Evolutionary conservation across 2,797 vertebrate species (phyloP), one percentile per base, ranked within the genome.

Genomic region (Delichon dasypus): DNA sequence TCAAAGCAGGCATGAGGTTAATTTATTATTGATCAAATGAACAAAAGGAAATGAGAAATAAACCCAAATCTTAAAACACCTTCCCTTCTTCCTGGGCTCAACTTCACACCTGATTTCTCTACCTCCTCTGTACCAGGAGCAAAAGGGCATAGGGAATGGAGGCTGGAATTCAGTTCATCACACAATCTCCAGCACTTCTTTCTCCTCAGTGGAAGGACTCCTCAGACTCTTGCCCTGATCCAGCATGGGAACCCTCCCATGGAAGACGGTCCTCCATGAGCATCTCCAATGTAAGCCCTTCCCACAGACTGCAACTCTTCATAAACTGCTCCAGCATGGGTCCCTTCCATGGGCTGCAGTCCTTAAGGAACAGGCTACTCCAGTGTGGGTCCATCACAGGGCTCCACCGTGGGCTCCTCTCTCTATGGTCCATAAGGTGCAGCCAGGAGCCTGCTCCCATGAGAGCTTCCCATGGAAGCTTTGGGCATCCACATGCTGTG

Each of bases 301-400:
- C 25, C 62, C 26, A 42, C 1, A 11, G 30, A 19, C 14, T 19
- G 7, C 23, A 64, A 13, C 11, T 36, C 64, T 47, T 65, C 51
- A n/a, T 3, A 3, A 44, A 20, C 50, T 57, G n/a, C 44, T 67
- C 11, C 44, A 83, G 30, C 4, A 3, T 32, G 38, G 18, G 8
- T 47, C n/a, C 13, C 9, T 50, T 55, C 23, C 66, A 61, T 0
- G 4, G 21, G 25, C 0, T 45, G 50, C 61, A 53, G 30, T 25
- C 10, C 51, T 38, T 42, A 64, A 65, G 45, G 70, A 51, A 20
- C 29, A 70, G 9, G 5, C 3, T 62, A 2, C n/a, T 42, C 6
- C 29, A 57, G 20, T 4, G 7, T 45, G n/a, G 9, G 9, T 51
- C 10, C 25, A 7, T 23, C 8, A 2, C 1, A 0, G 47, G 4